Evolutionary conservation across 37 sponge, comb jelly and placozoan species (phyloP), one percentile per base, ranked within the genome.

Genomic region (Eunapius fragilis): DNA sequence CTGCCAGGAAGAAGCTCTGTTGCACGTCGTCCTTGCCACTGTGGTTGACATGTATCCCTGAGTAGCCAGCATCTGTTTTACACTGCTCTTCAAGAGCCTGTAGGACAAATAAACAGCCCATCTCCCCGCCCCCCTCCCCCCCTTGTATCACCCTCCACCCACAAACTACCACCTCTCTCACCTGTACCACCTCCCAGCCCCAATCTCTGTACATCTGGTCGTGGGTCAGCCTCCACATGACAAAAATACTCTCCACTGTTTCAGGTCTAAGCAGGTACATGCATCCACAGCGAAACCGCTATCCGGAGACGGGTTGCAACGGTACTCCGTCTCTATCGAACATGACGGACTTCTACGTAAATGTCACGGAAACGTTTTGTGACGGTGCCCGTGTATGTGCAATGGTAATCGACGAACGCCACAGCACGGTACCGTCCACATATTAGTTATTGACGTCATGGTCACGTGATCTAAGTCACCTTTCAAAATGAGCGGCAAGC

Each of bases 1-100:
- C 98, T 27, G 98, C 98, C 25, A 97, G 85, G 71, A 97, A 95
- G 94, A 97, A 97, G 76, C 91, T 90, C 68, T 97, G 96, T 30
- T 96, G 96, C 11, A 96, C 96, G 80, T 96, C 91, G 67, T 96
- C 96, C 70, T 90, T 87, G 25, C 80, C 84, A 31, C 87, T 33
- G n/a, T 78, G 69, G 37, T 68, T 49, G 11, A 91, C 92, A 30
- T 76, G 82, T 47, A 96, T 76, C 27, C 96, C 96, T 1, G 81
- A 69, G 80, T 86, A 96, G 47, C 94, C 94, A 32, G 91, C 94
- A 31, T 76, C 86, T 25, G 87, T 76, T 11, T 92, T 82, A 67
- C 95, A 91, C 25, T 93, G 83, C 78, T 90, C 31, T 74, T 96
- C 94, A 5, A 96, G 33, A n/a, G 92, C 92, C 94, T 93, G 35